Conservation (phyloP, 2,113 vertebrate species). For the Macrotus californicus region DNA sequence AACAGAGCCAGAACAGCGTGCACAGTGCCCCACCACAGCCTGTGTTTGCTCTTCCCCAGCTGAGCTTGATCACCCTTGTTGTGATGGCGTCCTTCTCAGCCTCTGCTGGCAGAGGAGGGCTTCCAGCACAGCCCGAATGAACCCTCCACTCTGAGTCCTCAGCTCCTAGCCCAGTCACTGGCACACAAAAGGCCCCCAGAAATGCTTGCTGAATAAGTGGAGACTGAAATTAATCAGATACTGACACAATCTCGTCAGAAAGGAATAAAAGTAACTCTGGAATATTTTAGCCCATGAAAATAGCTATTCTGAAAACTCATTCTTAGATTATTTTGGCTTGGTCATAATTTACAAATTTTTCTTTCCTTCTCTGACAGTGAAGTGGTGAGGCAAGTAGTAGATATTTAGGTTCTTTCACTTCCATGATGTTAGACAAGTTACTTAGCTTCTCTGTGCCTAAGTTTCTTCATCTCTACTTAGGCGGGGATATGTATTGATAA, state of each 20-base stretch:
- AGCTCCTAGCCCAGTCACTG: background rate
- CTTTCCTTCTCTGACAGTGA: background rate
- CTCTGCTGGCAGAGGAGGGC: background rate
- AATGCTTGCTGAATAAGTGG: background rate
- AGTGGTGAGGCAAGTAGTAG: background rate
- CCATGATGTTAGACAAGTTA: background rate
- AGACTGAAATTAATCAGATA: background rate
- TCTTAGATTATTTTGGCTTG: background rate
- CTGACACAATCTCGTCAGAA: background rate
- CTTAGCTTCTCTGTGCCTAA: background rate
- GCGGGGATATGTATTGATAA: background rate
- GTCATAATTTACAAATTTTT: background rate
- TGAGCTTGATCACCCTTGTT: too few species aligned
- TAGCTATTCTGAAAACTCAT: background rate
- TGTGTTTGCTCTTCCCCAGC: background rate
- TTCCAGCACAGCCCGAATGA: background rate
- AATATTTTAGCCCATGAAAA: background rate
- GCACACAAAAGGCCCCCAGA: background rate
- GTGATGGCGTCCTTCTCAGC: background rate
- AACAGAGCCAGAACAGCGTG: too few species aligned
- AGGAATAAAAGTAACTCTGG: background rate
- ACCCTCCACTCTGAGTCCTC: background rate
- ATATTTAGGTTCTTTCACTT: background rate
- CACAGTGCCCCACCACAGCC: fast-evolving
- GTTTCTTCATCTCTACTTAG: background rate